Conservation (phyloP, 1,140 invertebrate genomes). For the Popillia japonica region DNA sequence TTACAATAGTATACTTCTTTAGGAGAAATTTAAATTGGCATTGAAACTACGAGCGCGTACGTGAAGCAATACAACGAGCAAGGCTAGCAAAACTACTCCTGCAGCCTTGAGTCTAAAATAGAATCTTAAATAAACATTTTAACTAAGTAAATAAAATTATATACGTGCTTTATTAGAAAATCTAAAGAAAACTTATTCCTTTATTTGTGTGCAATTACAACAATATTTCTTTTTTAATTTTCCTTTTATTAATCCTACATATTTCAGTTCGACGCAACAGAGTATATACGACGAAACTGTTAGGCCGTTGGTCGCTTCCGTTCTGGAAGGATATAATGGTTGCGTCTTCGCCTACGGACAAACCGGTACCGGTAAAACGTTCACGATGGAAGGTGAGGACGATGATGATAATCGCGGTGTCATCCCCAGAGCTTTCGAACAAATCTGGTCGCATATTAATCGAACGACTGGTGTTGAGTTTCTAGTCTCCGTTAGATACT, state of each 20-base stretch:
- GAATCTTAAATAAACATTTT: no score
- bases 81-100: no score
- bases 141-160: no score
- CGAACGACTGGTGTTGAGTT: slow-evolving; percentile 88
- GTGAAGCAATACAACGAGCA: no score
- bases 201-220: neutral
- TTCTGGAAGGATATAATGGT: slow-evolving; percentile 94
- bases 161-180: no score
- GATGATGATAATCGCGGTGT: slow-evolving; percentile 74
- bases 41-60: no score
- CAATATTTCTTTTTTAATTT: neutral
- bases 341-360: slow-evolving; percentile 98
- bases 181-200: no score
- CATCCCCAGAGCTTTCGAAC: slow-evolving; percentile 94
- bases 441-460: slow-evolving; percentile 93
- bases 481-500: slow-evolving; percentile 89
- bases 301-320: slow-evolving; percentile 92
- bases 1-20: no score
- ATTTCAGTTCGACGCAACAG: slow-evolving; percentile 79
- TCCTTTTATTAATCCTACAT: slow-evolving; percentile 47
- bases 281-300: slow-evolving; percentile 96
- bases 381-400: slow-evolving; percentile 89
- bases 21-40: no score
- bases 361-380: slow-evolving; percentile 69
- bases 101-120: no score